Evolutionary conservation across 2,797 vertebrate genomes (phyloP).

Genomic region (Catharus ustulatus): DNA sequence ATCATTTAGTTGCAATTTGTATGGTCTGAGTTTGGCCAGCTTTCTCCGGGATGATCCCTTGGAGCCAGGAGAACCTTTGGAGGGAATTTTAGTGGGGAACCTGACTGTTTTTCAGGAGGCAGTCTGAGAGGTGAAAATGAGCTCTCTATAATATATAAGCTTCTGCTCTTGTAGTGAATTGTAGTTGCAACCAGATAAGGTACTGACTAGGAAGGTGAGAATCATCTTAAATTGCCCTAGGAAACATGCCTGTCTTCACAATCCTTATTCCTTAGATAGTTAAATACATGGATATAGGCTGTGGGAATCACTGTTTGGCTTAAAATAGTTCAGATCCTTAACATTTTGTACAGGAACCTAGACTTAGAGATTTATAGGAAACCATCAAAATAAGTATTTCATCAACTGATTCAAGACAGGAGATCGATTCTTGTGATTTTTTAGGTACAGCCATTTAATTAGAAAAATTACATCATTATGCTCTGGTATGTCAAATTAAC

Average conservation of each 20-base stretch:
- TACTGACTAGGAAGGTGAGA: neutral
- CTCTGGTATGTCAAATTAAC: neutral
- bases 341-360: neutral
- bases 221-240: neutral
- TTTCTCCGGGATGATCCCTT: neutral
- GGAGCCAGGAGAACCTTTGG: neutral
- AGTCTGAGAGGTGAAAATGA: neutral
- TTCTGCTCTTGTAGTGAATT: neutral
- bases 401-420: neutral
- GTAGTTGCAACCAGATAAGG: neutral
- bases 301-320: neutral
- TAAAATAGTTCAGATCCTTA: neutral
- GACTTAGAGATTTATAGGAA: neutral
- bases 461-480: neutral
- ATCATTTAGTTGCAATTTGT: neutral
- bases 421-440: neutral
- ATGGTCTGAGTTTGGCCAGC: neutral
- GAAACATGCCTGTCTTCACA: neutral
- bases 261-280: neutral
- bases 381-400: neutral
- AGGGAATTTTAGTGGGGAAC: neutral
- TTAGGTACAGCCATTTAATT: neutral
- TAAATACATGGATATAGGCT: neutral
- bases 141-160: neutral
- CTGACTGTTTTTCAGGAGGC: neutral